Conservation (phyloP, 1,140 invertebrate genomes). For the Drosophila mojavensis region DNA sequence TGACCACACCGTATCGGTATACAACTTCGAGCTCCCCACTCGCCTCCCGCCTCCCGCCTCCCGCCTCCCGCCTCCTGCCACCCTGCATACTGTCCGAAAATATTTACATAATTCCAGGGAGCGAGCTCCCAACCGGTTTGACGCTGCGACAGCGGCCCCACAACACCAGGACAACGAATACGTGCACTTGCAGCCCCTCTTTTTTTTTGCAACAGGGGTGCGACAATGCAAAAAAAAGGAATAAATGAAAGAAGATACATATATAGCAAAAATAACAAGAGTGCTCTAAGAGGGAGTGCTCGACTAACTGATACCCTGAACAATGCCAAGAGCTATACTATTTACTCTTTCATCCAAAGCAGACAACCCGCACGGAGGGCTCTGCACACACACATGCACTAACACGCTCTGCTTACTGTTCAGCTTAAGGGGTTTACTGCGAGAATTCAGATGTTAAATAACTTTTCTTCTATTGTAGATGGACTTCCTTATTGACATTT, state of each 20-base stretch:
- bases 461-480: no score
- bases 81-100: neutral
- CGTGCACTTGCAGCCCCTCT: slow-evolving; percentile 16
- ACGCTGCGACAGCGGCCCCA: slow-evolving; percentile 1
- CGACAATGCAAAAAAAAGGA: neutral
- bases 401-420: no score
- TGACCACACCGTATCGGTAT: neutral
- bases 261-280: neutral
- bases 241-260: neutral
- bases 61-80: no score
- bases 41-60: no score
- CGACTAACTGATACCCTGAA: no score
- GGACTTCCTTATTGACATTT: no score
- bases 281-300: neutral
- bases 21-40: neutral
- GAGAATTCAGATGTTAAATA: no score
- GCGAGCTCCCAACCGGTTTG: slow-evolving; percentile 21
- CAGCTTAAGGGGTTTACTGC: no score
- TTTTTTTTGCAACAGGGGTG: slow-evolving; percentile 11
- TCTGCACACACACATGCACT: no score
- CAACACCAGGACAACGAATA: neutral
- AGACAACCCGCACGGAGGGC: no score
- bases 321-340: no score
- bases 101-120: slow-evolving; percentile 41
- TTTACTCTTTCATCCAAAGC: no score